Conservation (phyloP, 2,888 invertebrate genomes). For the Encarsia formosa region DNA sequence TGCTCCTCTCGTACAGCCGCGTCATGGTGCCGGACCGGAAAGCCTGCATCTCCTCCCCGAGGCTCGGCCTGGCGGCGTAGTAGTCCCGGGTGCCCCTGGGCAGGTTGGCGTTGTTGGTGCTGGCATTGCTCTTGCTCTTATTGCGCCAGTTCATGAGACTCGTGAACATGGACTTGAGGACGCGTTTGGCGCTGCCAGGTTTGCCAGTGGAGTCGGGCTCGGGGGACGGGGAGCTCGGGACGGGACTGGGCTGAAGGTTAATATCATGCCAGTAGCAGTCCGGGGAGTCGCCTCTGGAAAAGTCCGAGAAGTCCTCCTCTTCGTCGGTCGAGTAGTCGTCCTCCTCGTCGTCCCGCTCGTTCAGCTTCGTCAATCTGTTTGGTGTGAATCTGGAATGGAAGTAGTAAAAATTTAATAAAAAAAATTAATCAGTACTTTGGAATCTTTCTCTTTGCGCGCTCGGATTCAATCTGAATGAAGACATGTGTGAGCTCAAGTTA, state of each 20-base stretch:
- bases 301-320: not conserved
- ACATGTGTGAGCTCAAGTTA: too few relatives aligned
- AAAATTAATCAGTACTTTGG: too few relatives aligned
- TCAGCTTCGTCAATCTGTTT: not conserved
- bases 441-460: too few relatives aligned
- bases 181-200: not conserved
- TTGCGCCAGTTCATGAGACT: slow-evolving; percentile 26
- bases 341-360: not conserved
- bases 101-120: not conserved
- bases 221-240: too few relatives aligned
- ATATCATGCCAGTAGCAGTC: too few relatives aligned
- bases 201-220: not conserved
- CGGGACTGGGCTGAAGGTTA: too few relatives aligned
- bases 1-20: slow-evolving; percentile 5
- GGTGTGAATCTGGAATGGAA: too few relatives aligned
- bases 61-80: slow-evolving; percentile 21
- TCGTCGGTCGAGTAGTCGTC: not conserved
- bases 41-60: slow-evolving; percentile 26
- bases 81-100: slow-evolving; percentile 23
- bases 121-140: not conserved
- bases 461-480: too few relatives aligned
- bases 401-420: too few relatives aligned
- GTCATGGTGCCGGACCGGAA: slow-evolving; percentile 25
- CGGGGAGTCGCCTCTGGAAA: not conserved
- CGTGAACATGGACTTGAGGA: slow-evolving; percentile 28